Conservation (phyloP, 1,140 invertebrate species). For the Drosophila watanabei region DNA sequence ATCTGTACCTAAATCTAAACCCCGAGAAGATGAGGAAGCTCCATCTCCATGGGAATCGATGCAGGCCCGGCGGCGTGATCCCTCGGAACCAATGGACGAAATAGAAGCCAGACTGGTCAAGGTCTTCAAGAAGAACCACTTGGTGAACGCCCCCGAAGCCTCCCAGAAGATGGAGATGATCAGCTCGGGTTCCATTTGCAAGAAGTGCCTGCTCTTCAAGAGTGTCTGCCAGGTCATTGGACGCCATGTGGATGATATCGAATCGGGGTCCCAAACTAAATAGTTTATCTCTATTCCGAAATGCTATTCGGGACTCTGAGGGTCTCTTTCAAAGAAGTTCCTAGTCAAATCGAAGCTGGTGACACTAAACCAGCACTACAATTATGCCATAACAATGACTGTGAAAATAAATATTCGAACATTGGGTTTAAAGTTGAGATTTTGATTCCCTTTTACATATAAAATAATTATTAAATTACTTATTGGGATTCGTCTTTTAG, state of each 20-base stretch:
- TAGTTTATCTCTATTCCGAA: no score
- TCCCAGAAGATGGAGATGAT: conserved; percentile 35
- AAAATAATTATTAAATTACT: no score
- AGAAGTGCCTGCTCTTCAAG: conserved; percentile 46
- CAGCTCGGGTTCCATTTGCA: conserved; percentile 27
- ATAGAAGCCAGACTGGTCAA: conserved; percentile 20
- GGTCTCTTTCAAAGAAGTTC: not conserved
- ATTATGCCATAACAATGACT: not conserved
- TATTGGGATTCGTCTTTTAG: no score
- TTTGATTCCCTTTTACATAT: no score
- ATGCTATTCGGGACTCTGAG: no score
- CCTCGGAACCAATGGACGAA: conserved; percentile 15
- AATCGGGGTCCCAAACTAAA: not conserved
- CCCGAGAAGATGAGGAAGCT: not conserved
- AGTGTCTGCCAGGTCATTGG: conserved; percentile 34
- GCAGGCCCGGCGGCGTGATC: not conserved
- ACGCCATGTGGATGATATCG: conserved; percentile 9
- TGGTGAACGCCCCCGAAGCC: not conserved
- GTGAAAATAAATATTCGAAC: not conserved
- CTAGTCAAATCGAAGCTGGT: not conserved
- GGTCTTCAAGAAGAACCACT: conserved; percentile 38
- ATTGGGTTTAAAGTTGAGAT: no score
- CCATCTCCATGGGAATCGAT: conserved; percentile 25
- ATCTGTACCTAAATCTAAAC: not conserved
- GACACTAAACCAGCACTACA: not conserved